phyloP scores from a whole-genome alignment of 2,113 vertebrate genomes.

The Donacobius atricapilla region DNA sequence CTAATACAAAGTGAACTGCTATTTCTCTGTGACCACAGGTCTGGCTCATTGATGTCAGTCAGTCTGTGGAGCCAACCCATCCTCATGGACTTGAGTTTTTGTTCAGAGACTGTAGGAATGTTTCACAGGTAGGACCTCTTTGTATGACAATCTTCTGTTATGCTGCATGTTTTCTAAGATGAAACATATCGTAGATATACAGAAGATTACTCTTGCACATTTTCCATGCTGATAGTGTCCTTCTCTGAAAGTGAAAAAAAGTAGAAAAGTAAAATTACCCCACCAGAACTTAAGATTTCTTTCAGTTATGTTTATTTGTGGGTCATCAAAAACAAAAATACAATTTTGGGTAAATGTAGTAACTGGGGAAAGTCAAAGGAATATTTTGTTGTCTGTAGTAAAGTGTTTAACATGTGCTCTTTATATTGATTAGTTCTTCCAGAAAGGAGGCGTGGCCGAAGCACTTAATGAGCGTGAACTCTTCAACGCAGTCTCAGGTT shows the following conservation, averaged over 20 bases:
- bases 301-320: neutral
- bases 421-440: constrained; percentile 84
- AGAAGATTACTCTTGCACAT: neutral
- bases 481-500: constrained; percentile 88
- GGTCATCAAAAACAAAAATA: neutral
- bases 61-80: constrained; percentile 93
- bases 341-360: neutral
- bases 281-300: neutral
- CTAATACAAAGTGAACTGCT: neutral
- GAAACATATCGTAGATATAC: too few relatives aligned
- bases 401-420: neutral
- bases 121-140: constrained; percentile 81
- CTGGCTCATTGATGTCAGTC: constrained; percentile 97
- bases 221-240: neutral
- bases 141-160: neutral
- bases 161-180: neutral
- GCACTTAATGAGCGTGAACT: constrained; percentile 84
- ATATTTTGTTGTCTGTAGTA: neutral
- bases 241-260: neutral
- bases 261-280: neutral
- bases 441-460: constrained; percentile 87
- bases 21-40: constrained; percentile 72
- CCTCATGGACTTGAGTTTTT: constrained; percentile 94
- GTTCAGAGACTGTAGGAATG: constrained; percentile 93
- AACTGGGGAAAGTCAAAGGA: neutral